Base-by-base conservation (phyloP, 2,797 vertebrate species). In the Bradypodion ventrale region DNA sequence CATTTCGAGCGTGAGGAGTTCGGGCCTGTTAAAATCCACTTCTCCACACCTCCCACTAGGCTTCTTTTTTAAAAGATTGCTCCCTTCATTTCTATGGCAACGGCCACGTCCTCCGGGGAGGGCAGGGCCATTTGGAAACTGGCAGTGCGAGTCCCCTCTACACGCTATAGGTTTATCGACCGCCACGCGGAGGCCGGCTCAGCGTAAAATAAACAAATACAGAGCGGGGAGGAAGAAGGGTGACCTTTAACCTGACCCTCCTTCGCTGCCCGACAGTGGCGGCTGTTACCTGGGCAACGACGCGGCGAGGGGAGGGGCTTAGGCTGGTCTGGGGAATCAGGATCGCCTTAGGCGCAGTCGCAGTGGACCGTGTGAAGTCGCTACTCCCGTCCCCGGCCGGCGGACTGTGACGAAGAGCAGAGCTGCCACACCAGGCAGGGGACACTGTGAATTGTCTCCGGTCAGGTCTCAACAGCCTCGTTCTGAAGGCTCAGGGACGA, bases 251-350 rank as follows among this genome's bases (percentile, higher is more conserved):
- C 76, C 60, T 3, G 44, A 16, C 7, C 46, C 25, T 8, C 12
- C 27, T 19, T 60, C 5, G 13, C 49, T 7, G 37, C 40, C 2
- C 13, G 70, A 16, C 4, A 32, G 37, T 16, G 35, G 21, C 4
- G 0, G 23, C 15, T 3, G 83, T 13, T 2, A n/a, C 12, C 9
- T 2, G 13, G 83, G 74, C 25, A 40, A 29, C 3, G 25, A 1
- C 0, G 42, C 9, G 0, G 62, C 1, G 9, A 2, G 32, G 49
- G 4, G 23, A 15, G 25, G 32, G 46, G 8, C 1, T 4, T 13
- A 12, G 9, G 52, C 16, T 15, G 15, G 52, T 15, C 15, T 52
- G 21, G 2, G 52, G 52, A 19, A 4, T 56, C 13, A 16, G 56
- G 4, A 16, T 8, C 5, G 16, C 8, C 5, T 9, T 23, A 3